Base-by-base conservation (phyloP, 2,888 invertebrate species). In the Crepidodera aurea region DNA sequence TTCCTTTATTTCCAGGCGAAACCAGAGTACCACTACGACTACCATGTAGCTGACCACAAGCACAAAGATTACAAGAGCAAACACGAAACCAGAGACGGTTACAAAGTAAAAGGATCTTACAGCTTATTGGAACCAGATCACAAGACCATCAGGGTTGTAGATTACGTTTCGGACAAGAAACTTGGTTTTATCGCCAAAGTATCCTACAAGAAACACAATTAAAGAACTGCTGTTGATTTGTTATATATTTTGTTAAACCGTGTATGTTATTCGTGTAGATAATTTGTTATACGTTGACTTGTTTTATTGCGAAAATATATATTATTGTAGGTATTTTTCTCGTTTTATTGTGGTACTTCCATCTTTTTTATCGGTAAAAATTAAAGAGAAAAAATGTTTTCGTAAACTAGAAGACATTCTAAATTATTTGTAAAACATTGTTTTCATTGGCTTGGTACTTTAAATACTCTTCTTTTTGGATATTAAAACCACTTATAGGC, bases 31-130 rank as follows among this genome's bases (percentile, higher is more conserved):
- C 76, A 78, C 57, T 79, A 77, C 68, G 76, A 77, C 39, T 79
- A 76, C 67, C 73, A 77, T 55, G 76, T 79, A 53, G 74, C 71
- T 18, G 77, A 79, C 61, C 75, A 75, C 59, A 74, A 79, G 53
- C 71, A 71, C 56, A 74, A 79, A 57, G 79, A 77, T 67, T 75
- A 71, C 74, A 77, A 78, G 67, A 75, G 72, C 66, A 76, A 79
- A 64, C 74, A 78, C 44, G 79, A 79, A 68, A 72, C 69, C n/a
- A 71, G 79, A 19, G 78, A 79, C 27, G 79, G 79, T 19, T 72
- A 77, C 72, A 78, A 77, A 72, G 78, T 79, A 29, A 78, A 79
- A 66, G 79, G 79, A 44, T 62, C 66, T 19, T 79, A 79, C 74
- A 78, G 75, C 57, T 69, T 79, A 15, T 66, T 78, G 59, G 76